Conservation (phyloP, 2,888 invertebrate genomes). For the Sceliomorpha sp. region DNA sequence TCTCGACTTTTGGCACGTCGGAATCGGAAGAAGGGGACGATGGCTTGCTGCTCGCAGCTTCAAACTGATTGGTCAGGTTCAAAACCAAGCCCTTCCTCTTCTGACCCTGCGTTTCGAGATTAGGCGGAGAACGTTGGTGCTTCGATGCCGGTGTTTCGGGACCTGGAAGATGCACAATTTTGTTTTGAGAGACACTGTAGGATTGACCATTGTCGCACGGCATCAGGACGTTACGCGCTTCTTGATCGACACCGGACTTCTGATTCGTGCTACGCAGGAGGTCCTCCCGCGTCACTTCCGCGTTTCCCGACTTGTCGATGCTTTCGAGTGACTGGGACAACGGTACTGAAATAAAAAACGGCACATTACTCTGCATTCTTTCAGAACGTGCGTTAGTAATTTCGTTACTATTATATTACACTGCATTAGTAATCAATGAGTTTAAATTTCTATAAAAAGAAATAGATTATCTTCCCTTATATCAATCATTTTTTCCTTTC, state of each 20-base stretch:
- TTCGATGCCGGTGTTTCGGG: slow-evolving; percentile 81
- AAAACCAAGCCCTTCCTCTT: slow-evolving; percentile 81
- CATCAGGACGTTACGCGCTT: slow-evolving; percentile 89
- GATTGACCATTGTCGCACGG: slow-evolving; percentile 92
- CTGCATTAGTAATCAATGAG: no score
- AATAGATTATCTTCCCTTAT: no score
- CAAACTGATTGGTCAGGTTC: slow-evolving; percentile 83
- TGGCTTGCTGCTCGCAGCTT: slow-evolving; percentile 79
- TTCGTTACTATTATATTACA: no score
- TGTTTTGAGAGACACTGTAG: slow-evolving; percentile 95
- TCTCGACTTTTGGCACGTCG: slow-evolving; percentile 28
- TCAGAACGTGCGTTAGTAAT: no score
- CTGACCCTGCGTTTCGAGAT: slow-evolving; percentile 84
- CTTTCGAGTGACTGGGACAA: slow-evolving; percentile 87
- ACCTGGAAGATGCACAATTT: slow-evolving; percentile 90
- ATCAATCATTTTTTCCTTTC: no score
- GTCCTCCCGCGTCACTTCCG: slow-evolving; percentile 75
- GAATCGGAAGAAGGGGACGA: slow-evolving; percentile 68
- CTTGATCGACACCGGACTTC: slow-evolving; percentile 81
- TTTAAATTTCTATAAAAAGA: no score
- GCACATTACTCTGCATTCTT: no score
- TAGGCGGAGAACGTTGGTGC: slow-evolving; percentile 84
- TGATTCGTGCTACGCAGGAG: slow-evolving; percentile 72
- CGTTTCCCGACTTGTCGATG: slow-evolving; percentile 79
- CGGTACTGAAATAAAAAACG: slow-evolving; percentile 77